Evolutionary conservation across 1,140 invertebrate genomes (phyloP), one percentile per base, ranked within the genome.

Genomic region (Mercenaria mercenaria): DNA sequence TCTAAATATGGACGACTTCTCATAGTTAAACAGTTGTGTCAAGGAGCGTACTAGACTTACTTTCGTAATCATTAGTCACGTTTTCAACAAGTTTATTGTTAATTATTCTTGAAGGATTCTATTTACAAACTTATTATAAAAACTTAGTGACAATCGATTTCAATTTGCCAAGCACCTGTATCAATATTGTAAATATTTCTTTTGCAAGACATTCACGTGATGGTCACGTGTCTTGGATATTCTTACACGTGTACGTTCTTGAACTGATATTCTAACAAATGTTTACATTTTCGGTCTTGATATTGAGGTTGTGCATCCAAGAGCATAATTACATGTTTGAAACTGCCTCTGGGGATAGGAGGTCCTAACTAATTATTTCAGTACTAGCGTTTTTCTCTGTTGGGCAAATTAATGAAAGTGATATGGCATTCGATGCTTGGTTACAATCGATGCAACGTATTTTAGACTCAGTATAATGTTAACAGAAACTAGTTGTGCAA

Each of bases 121-220:
- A n/a, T n/a, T n/a, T n/a, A n/a, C n/a, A n/a, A n/a, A n/a, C n/a
- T n/a, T n/a, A n/a, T n/a, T n/a, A n/a, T n/a, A n/a, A n/a, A n/a
- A n/a, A n/a, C n/a, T n/a, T n/a, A n/a, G n/a, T 64, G 26, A 64
- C 52, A 15, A 56, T n/a, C n/a, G 4, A 29, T 29, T 39, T 72
- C 34, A 23, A 72, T 39, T 72, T 41, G 39, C 29, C 34, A 72
- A 72, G 43, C 82, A 84, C 82, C 82, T 84, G 82, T 72, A 84
- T 47, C 82, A 84, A 72, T 84, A 84, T 43, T 26, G 34, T 15
- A 34, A 41, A 72, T 56, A 41, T 67, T 79, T 37, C 47, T 50
- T 52, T 41, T 10, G 26, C 26, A 37, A 79, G 64, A 72, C 2
- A 26, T 0, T 37, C 79, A 61, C 79, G 79, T 81, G 26, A 56